Conservation (phyloP, 2,797 vertebrate genomes). For the Crocidura indochinensis region DNA sequence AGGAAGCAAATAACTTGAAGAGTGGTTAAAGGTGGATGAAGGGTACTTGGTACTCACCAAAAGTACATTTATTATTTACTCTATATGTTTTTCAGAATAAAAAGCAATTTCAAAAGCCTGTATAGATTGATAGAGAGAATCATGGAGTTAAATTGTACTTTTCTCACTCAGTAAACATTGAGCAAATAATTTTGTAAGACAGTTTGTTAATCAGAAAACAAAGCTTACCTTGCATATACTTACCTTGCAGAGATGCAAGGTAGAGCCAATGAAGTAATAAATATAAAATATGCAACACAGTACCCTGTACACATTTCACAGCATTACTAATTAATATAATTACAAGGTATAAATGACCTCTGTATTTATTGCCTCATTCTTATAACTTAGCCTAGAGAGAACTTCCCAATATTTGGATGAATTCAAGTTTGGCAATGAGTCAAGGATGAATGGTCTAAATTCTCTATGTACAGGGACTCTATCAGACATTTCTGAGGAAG, state of each 20-base stretch:
- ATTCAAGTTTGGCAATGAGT: neutral
- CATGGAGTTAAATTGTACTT: conserved; percentile 15
- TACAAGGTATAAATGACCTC: neutral
- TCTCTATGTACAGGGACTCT: neutral
- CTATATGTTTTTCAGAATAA: neutral
- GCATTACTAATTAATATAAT: neutral
- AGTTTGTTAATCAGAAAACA: neutral
- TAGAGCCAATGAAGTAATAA: neutral
- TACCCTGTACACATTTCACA: neutral
- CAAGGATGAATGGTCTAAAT: neutral
- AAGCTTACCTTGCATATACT: conserved; percentile 29
- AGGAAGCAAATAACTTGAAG: conserved; percentile 6
- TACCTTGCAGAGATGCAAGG: neutral
- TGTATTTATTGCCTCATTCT: conserved; percentile 29
- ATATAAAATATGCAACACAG: neutral
- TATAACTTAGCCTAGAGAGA: neutral
- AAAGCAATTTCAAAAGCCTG: neutral
- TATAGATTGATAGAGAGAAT: neutral
- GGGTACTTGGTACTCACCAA: neutral
- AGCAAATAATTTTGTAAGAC: conserved; percentile 2
- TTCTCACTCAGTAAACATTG: neutral
- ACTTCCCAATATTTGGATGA: neutral
- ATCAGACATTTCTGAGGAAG: neutral
- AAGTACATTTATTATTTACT: neutral
- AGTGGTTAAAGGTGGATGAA: neutral